phyloP scores from a whole-genome alignment of 2,888 invertebrate species.

The Dendrolimus pini region DNA sequence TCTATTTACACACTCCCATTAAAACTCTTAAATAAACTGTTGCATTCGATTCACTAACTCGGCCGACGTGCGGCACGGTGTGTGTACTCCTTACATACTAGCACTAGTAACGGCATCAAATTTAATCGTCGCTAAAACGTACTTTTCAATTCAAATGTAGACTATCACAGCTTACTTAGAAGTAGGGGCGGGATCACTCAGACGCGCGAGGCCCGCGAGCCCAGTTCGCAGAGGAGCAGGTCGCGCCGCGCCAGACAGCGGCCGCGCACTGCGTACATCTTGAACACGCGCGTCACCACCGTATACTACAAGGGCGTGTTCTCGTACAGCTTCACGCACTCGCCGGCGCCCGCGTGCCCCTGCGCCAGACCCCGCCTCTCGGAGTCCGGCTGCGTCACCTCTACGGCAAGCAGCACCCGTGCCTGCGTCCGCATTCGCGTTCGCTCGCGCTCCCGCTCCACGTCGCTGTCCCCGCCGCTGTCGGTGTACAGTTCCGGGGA shows the following conservation, averaged over 20 bases:
- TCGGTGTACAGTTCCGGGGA: conserved; percentile 54
- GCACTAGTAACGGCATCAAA: conserved; percentile 49
- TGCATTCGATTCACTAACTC: conserved; percentile 40
- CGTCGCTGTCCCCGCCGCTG: conserved; percentile 14
- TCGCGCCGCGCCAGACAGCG: conserved; percentile 21
- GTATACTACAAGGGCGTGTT: conserved; percentile 62
- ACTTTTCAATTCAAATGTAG: conserved; percentile 55
- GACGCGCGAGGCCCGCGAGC: conserved; percentile 28
- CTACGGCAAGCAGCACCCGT: conserved; percentile 62
- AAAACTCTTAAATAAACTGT: conserved; percentile 49
- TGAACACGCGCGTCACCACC: conserved; percentile 68
- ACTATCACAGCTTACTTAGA: conserved; percentile 70
- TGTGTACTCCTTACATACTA: conserved; percentile 51
- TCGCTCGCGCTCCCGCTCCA: conserved; percentile 21
- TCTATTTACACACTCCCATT: conserved; percentile 61
- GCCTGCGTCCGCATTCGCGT: conserved; percentile 14
- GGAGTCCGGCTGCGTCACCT: conserved; percentile 39
- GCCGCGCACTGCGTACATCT: conserved; percentile 62
- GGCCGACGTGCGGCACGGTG: conserved; percentile 32
- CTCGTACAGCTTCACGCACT: conserved; percentile 39
- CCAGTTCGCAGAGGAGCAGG: conserved; percentile 19
- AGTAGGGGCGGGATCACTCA: conserved; percentile 30
- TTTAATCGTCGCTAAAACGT: conserved; percentile 34
- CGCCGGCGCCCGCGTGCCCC: conserved; percentile 38
- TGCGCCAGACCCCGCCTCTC: conserved; percentile 27